Evolutionary conservation across 2,888 invertebrate species (phyloP).

Genomic region (Agrochola litura): DNA sequence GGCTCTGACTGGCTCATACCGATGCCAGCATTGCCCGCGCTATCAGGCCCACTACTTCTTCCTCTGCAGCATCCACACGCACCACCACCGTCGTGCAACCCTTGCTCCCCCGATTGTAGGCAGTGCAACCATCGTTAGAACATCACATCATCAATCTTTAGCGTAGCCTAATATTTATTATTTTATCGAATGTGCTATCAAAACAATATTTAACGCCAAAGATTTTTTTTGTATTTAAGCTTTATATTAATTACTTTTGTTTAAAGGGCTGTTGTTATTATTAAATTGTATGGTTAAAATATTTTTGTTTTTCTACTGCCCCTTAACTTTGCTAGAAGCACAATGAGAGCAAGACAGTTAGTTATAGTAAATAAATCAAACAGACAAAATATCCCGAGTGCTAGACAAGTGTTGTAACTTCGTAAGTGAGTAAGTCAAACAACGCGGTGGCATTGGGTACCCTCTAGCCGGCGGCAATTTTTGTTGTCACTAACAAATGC

Average conservation of each 20-base stretch:
- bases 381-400: not conserved
- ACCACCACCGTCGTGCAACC: conserved; percentile 78
- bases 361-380: conserved; percentile 11
- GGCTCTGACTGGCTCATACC: conserved; percentile 89
- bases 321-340: not conserved
- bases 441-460: conserved; percentile 34
- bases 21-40: conserved; percentile 83
- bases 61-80: conserved; percentile 84
- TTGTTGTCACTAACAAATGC: conserved; percentile 79
- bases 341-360: not conserved
- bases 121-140: conserved; percentile 85
- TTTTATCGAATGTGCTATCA: conserved; percentile 46
- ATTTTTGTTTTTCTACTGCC: conserved; percentile 17
- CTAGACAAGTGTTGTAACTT: conserved; percentile 1
- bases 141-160: conserved; percentile 12
- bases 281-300: conserved; percentile 61
- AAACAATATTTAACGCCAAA: conserved; percentile 66
- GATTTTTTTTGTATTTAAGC: conserved; percentile 59
- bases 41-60: conserved; percentile 83
- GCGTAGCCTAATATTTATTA: conserved; percentile 32
- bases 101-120: conserved; percentile 87
- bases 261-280: conserved; percentile 60
- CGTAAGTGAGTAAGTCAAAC: conserved; percentile 67
- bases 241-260: conserved; percentile 55
- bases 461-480: conserved; percentile 75